Evolutionary conservation across 2,113 vertebrate species (phyloP).

Genomic region (Lepisosteus oculatus): DNA sequence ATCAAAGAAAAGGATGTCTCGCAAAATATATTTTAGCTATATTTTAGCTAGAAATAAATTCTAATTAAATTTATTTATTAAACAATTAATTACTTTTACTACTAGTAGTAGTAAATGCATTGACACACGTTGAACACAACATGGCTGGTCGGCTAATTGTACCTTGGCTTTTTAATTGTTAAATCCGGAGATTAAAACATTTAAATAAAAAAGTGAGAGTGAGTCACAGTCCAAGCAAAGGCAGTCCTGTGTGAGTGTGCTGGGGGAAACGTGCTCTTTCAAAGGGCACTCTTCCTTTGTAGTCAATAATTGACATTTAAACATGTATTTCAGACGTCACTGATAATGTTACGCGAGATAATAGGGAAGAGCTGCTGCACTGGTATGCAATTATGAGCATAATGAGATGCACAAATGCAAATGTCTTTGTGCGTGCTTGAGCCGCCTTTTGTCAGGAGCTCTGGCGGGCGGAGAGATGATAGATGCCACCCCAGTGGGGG

Average conservation of each 20-base stretch:
- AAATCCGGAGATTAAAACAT: not conserved
- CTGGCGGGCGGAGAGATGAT: constrained; percentile 76
- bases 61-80: no score
- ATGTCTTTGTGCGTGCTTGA: constrained; percentile 77
- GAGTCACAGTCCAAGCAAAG: not conserved
- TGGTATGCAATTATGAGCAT: constrained; percentile 87
- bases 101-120: no score
- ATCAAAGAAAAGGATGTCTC: no score
- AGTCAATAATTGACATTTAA: constrained; percentile 96
- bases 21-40: no score
- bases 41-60: no score
- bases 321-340: constrained; percentile 84
- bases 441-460: constrained; percentile 85
- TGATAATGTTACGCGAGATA: constrained; percentile 89
- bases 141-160: not conserved
- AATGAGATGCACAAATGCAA: constrained; percentile 99
- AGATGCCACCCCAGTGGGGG: constrained; percentile 77
- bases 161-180: not conserved
- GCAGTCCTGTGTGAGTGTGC: constrained; percentile 20
- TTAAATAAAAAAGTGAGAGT: constrained; percentile 14
- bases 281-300: constrained; percentile 91
- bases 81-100: no score
- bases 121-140: no score
- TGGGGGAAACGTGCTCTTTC: constrained; percentile 65
- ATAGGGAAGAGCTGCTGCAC: constrained; percentile 78